Conservation (phyloP, 1,140 invertebrate species). For the Neotoxoptera formosana region DNA sequence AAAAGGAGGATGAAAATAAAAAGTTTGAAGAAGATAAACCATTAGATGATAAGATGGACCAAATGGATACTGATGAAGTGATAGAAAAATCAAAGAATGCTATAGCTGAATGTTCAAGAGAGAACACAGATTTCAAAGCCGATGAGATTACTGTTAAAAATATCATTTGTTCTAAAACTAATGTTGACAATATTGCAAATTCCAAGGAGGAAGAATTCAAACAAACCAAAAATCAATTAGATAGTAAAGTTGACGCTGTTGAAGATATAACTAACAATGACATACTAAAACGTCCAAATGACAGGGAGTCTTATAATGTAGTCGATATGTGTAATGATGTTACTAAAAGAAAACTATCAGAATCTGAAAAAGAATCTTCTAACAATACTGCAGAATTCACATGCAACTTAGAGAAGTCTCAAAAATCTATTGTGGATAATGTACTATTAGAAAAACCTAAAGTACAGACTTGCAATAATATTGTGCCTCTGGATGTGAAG, state of each 20-base stretch:
- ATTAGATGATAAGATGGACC: not conserved
- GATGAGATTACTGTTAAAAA: not conserved
- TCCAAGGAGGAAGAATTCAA: not conserved
- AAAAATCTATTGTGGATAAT: not conserved
- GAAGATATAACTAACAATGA: not conserved
- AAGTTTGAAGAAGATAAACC: not conserved
- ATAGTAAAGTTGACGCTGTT: not conserved
- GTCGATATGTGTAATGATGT: constrained; percentile 12
- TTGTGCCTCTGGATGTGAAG: not conserved
- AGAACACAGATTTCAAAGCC: not conserved
- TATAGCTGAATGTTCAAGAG: constrained; percentile 4
- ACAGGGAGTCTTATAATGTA: not conserved
- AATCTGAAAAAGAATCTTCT: constrained; percentile 25
- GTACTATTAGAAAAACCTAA: constrained; percentile 6
- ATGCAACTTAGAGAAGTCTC: not conserved
- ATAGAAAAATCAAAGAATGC: not conserved
- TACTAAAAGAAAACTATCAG: not conserved
- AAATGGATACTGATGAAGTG: not conserved
- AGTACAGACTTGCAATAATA: not conserved
- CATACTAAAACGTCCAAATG: not conserved
- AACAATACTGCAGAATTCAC: not conserved
- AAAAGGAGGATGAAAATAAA: not conserved
- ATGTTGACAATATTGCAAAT: not conserved
- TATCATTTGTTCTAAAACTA: not conserved
- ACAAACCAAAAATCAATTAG: not conserved